These are phyloP conservation scores for Periophthalmus magnuspinnatus DNA, from an alignment of 2,797 vertebrate species.

Conservation along the genomic window DNA sequence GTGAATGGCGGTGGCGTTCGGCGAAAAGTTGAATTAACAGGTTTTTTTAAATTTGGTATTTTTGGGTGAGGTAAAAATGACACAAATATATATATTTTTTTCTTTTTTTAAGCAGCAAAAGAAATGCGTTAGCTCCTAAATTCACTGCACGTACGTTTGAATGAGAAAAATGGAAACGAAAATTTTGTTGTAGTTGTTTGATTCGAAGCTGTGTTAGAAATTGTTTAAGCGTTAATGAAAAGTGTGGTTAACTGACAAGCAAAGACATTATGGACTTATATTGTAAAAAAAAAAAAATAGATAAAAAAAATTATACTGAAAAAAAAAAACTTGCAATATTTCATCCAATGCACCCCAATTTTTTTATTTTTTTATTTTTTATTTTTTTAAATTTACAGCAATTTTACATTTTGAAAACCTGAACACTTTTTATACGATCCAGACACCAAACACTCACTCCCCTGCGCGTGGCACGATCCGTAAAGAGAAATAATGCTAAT, in stretches of 20 bases:
- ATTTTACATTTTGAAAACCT: neutral
- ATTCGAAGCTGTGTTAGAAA: neutral
- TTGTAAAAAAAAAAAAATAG: neutral
- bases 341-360: neutral
- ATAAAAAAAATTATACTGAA: too few species aligned
- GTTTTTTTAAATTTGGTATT: slow-evolving; percentile 22
- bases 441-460: slow-evolving; percentile 24
- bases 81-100: slow-evolving; percentile 1
- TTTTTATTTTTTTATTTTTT: too few species aligned
- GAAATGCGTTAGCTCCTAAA: slow-evolving; percentile 10
- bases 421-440: slow-evolving; percentile 6
- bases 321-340: too few species aligned
- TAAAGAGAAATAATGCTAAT: slow-evolving; percentile 36
- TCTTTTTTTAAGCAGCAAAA: neutral
- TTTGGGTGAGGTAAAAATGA: slow-evolving; percentile 21
- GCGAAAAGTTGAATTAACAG: slow-evolving; percentile 35
- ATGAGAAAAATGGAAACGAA: neutral
- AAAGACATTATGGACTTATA: slow-evolving; percentile 26
- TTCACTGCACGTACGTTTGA: neutral
- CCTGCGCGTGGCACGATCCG: slow-evolving; percentile 20
- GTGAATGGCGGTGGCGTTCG: slow-evolving; percentile 18
- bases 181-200: neutral
- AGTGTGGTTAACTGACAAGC: too few species aligned
- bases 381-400: neutral
- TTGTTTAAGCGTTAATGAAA: too few species aligned